phyloP scores from a whole-genome alignment of 1,140 invertebrate species.

The Galleria mellonella region DNA sequence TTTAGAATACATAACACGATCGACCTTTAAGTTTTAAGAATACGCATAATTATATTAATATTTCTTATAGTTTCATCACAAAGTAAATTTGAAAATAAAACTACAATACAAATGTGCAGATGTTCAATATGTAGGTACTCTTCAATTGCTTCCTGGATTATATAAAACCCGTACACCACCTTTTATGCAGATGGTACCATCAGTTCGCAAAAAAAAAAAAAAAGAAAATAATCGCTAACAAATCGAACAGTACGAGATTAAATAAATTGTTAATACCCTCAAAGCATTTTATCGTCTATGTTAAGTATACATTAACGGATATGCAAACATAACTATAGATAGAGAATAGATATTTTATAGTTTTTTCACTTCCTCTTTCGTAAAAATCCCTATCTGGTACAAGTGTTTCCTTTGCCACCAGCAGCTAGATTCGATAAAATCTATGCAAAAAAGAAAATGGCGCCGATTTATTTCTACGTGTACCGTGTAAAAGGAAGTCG shows the following conservation, averaged over 20 bases:
- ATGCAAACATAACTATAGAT: slow-evolving; percentile 34
- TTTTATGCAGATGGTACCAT: slow-evolving; percentile 50
- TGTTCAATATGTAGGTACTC: slow-evolving; percentile 13
- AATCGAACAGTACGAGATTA: slow-evolving; percentile 56
- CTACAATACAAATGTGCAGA: slow-evolving; percentile 15
- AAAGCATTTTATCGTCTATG: slow-evolving; percentile 46
- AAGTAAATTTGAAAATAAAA: no score
- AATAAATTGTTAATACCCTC: slow-evolving; percentile 61
- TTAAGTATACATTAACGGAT: slow-evolving; percentile 47
- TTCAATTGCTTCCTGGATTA: slow-evolving; percentile 40
- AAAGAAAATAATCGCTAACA: slow-evolving; percentile 27
- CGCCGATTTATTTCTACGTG: no score
- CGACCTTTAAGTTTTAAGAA: no score
- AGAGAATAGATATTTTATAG: slow-evolving; percentile 39
- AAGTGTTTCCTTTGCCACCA: slow-evolving; percentile 37
- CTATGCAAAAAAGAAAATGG: slow-evolving; percentile 15
- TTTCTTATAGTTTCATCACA: no score
- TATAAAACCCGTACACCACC: slow-evolving; percentile 32
- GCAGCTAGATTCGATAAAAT: slow-evolving; percentile 29
- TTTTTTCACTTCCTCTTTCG: slow-evolving; percentile 23
- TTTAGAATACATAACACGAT: no score
- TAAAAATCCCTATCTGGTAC: slow-evolving; percentile 17
- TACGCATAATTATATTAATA: no score
- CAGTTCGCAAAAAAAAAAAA: slow-evolving; percentile 19
- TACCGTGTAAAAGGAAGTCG: background rate